These are phyloP conservation scores for Peromyscus leucopus DNA, from an alignment of 2,113 vertebrate genomes.

Conservation along the genomic window DNA sequence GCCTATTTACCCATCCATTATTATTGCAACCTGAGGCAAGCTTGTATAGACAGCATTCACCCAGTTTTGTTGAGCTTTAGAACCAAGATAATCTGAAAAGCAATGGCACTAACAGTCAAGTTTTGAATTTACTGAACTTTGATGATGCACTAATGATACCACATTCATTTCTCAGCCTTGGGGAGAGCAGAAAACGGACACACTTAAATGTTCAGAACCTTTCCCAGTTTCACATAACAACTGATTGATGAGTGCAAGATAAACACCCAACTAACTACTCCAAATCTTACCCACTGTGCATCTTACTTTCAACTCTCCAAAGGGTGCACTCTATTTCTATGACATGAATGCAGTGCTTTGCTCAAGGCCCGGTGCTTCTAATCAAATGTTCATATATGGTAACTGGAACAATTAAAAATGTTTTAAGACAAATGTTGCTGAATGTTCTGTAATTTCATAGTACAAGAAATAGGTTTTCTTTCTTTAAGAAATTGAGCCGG, in stretches of 20 bases:
- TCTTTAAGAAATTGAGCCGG: not conserved
- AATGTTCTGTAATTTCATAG: not conserved
- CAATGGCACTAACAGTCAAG: not conserved
- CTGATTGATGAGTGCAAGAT: not conserved
- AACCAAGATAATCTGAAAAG: not conserved
- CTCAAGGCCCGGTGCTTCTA: not conserved
- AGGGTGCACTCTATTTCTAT: accelerated
- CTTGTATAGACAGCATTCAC: not conserved
- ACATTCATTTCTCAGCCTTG: not conserved
- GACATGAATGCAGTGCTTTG: not conserved
- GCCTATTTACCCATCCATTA: not conserved
- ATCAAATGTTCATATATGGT: not conserved
- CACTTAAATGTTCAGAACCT: not conserved
- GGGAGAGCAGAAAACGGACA: not conserved
- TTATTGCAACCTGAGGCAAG: not conserved
- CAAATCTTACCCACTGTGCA: not conserved
- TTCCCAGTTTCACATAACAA: not conserved
- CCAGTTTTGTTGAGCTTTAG: not conserved
- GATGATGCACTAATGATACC: not conserved
- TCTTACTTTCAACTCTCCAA: not conserved
- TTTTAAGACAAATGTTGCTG: not conserved
- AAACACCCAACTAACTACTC: not conserved
- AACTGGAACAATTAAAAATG: not conserved
- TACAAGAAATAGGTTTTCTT: not conserved
- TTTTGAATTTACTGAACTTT: not conserved